phyloP scores from a whole-genome alignment of 2,113 vertebrate genomes.

The Apteryx mantelli region DNA sequence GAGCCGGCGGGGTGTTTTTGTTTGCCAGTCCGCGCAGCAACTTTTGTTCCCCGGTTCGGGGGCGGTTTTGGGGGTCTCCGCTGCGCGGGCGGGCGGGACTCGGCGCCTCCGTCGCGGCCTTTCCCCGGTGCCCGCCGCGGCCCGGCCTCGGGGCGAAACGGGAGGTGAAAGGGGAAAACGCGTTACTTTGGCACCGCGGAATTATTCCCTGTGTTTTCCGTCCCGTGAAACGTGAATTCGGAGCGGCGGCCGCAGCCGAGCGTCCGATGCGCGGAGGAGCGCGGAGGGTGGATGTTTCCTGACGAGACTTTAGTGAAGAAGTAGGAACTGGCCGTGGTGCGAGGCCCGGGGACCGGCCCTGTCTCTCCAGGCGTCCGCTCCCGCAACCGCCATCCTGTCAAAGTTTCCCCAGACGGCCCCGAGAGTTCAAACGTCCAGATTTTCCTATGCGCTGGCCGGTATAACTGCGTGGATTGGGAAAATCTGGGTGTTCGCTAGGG shows the following conservation, averaged over 20 bases:
- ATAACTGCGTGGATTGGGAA: neutral
- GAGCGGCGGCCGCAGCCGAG: neutral
- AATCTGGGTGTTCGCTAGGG: neutral
- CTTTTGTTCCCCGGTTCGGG: too few relatives aligned
- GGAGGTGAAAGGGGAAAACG: too few relatives aligned
- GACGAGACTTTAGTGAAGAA: neutral
- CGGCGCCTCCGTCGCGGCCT: too few relatives aligned
- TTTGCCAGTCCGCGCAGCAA: neutral
- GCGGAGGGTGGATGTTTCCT: neutral
- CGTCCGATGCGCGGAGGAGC: neutral
- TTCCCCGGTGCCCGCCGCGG: too few relatives aligned
- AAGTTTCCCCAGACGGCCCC: neutral
- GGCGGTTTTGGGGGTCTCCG: too few relatives aligned
- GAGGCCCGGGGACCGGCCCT: neutral
- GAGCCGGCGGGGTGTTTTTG: neutral
- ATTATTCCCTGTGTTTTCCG: neutral
- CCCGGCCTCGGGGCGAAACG: too few relatives aligned
- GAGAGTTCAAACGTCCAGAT: neutral
- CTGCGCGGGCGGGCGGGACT: too few relatives aligned
- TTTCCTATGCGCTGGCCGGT: fast-evolving
- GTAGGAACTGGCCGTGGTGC: neutral
- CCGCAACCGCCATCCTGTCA: neutral
- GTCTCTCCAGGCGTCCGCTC: neutral
- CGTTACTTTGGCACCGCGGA: too few relatives aligned
- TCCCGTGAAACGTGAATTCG: neutral